phyloP scores from a whole-genome alignment of 2,797 vertebrate genomes.

The Geotrypetes seraphini region DNA sequence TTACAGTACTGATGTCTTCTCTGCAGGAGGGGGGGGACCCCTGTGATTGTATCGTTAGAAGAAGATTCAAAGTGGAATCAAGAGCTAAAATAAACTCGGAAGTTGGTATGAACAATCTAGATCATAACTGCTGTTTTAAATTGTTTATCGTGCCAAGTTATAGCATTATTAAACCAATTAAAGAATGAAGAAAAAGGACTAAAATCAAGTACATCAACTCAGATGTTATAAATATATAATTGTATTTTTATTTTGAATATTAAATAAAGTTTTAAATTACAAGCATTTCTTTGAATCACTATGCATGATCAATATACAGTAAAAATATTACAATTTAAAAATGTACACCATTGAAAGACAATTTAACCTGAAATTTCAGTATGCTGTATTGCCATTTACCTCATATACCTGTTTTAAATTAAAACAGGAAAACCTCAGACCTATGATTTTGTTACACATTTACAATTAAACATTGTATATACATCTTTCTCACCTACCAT shows the following conservation, averaged over 20 bases:
- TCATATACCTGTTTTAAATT: conserved; percentile 65
- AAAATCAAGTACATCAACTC: too few species aligned
- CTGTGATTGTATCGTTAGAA: too few species aligned
- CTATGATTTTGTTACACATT: conserved; percentile 60
- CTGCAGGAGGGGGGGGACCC: too few species aligned
- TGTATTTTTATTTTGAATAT: conserved; percentile 96
- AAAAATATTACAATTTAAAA: conserved; percentile 94
- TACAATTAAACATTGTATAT: conserved; percentile 63
- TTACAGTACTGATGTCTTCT: too few species aligned
- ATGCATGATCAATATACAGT: conserved; percentile 95
- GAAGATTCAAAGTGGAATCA: too few species aligned
- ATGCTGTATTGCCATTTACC: conserved; percentile 72
- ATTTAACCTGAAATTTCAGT: conserved; percentile 70
- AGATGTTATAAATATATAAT: conserved; percentile 71
- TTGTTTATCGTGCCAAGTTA: too few species aligned
- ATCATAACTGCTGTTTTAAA: too few species aligned
- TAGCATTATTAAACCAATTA: too few species aligned
- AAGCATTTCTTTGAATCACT: conserved; percentile 97
- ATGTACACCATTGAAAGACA: conserved; percentile 91
- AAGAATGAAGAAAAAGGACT: too few species aligned
- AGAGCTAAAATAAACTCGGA: too few species aligned
- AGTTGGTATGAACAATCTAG: too few species aligned
- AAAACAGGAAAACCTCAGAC: conserved; percentile 67
- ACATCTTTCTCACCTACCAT: conserved; percentile 71
- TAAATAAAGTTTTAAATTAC: conserved; percentile 97